These are phyloP conservation scores for Pardalotus punctatus DNA, from an alignment of 2,113 vertebrate species.

Conservation along the genomic window DNA sequence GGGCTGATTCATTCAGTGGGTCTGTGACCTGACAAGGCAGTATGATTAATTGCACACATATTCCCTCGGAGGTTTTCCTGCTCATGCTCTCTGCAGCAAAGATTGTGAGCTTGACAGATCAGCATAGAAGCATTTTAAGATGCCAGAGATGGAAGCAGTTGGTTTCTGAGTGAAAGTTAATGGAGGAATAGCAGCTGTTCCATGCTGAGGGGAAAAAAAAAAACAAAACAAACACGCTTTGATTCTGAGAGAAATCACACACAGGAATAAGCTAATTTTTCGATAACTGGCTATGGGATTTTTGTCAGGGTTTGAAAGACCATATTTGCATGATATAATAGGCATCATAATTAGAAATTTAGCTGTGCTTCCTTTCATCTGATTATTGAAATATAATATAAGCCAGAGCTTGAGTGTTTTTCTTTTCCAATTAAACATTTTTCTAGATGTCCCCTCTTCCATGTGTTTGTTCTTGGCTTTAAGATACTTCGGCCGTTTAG, in stretches of 20 bases:
- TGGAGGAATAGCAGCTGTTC: neutral
- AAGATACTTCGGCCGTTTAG: neutral
- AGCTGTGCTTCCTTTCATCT: neutral
- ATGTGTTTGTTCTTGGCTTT: neutral
- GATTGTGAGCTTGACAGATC: neutral
- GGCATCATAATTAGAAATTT: neutral
- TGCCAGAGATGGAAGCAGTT: neutral
- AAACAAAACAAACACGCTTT: neutral
- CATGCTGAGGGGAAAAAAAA: rapidly evolving
- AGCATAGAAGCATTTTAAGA: neutral
- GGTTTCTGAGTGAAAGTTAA: neutral
- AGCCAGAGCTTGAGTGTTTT: neutral
- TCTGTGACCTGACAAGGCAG: neutral
- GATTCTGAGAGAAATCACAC: neutral
- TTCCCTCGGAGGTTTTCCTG: neutral
- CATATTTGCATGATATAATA: neutral
- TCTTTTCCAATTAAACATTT: neutral
- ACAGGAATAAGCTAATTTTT: neutral
- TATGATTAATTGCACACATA: constrained; percentile 15
- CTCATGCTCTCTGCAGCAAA: neutral
- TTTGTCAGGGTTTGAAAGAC: neutral
- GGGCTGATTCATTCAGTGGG: neutral
- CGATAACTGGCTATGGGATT: neutral
- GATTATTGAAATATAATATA: neutral
- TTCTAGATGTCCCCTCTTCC: neutral